Evolutionary conservation across 2,797 vertebrate genomes (phyloP).

Genomic region (Takifugu rubripes): DNA sequence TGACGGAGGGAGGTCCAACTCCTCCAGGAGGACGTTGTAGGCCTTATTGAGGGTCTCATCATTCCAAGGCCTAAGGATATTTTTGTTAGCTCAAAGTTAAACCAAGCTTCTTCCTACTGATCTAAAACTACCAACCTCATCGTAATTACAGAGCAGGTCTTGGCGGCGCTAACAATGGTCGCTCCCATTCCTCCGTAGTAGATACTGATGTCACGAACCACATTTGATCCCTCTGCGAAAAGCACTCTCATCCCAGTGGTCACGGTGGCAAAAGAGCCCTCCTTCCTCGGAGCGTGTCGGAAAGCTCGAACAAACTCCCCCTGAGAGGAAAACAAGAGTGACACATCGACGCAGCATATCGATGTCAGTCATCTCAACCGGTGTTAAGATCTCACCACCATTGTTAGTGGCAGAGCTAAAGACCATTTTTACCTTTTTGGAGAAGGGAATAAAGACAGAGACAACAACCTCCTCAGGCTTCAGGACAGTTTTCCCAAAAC

Average conservation of each 20-base stretch:
- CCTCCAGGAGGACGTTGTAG: slow-evolving; percentile 79
- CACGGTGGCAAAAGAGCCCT: slow-evolving; percentile 80
- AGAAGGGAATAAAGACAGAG: slow-evolving; percentile 81
- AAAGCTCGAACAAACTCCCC: slow-evolving; percentile 83
- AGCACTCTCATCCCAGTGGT: slow-evolving; percentile 84
- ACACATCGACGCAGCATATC: too few relatives aligned
- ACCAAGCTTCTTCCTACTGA: background rate
- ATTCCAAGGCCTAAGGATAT: slow-evolving; percentile 77
- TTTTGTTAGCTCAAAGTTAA: background rate
- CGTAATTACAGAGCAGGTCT: slow-evolving; percentile 68
- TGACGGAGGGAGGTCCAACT: slow-evolving; percentile 71
- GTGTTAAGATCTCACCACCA: background rate
- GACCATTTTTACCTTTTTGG: slow-evolving; percentile 73
- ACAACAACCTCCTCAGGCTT: slow-evolving; percentile 79
- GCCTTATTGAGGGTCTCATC: slow-evolving; percentile 77
- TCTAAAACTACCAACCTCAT: slow-evolving; percentile 67
- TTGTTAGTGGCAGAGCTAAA: background rate
- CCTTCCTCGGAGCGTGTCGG: slow-evolving; percentile 83
- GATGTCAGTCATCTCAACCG: too few relatives aligned
- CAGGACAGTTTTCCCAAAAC: slow-evolving; percentile 74
- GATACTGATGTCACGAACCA: slow-evolving; percentile 79
- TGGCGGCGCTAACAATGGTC: slow-evolving; percentile 65
- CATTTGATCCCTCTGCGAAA: slow-evolving; percentile 72
- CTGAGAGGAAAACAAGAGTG: slow-evolving; percentile 59
- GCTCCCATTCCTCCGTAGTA: slow-evolving; percentile 81